phyloP scores from a whole-genome alignment of 2,113 vertebrate genomes.

The Calyptommatus sinebrachiatus region DNA sequence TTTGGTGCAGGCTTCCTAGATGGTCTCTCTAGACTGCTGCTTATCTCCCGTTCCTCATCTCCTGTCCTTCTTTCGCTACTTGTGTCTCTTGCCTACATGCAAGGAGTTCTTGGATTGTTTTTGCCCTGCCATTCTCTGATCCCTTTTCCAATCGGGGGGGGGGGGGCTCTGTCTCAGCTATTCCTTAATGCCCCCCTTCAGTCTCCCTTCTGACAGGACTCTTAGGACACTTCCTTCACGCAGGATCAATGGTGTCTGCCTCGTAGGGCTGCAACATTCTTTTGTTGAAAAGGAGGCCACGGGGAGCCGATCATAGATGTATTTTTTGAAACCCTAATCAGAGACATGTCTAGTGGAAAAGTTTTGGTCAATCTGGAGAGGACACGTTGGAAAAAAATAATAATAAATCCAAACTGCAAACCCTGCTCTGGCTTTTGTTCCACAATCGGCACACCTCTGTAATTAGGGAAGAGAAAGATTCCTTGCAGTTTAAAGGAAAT shows the following conservation, averaged over 20 bases:
- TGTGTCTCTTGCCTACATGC: background rate
- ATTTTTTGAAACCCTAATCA: background rate
- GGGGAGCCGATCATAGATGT: too few relatives aligned
- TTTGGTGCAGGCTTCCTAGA: background rate
- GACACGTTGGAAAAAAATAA: background rate
- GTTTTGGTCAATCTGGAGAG: background rate
- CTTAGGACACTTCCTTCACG: background rate
- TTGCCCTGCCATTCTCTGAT: conserved; percentile 57
- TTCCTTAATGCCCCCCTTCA: conserved; percentile 37
- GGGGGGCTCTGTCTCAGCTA: conserved; percentile 46
- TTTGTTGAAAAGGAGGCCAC: background rate
- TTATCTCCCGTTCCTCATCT: background rate
- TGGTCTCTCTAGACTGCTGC: too few relatives aligned
- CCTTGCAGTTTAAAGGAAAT: background rate
- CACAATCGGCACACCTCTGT: too few relatives aligned
- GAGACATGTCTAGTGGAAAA: too few relatives aligned
- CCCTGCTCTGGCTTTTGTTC: too few relatives aligned
- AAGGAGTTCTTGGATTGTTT: conserved; percentile 43
- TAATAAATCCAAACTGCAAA: background rate
- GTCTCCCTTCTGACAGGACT: conserved; percentile 39
- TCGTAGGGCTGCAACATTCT: background rate
- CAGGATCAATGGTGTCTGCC: background rate
- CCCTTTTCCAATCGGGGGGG: conserved; percentile 36
- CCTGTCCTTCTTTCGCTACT: background rate
- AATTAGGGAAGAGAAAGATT: background rate